Base-by-base conservation (phyloP, 2,888 invertebrate species). In the Sarcophaga variegata region DNA sequence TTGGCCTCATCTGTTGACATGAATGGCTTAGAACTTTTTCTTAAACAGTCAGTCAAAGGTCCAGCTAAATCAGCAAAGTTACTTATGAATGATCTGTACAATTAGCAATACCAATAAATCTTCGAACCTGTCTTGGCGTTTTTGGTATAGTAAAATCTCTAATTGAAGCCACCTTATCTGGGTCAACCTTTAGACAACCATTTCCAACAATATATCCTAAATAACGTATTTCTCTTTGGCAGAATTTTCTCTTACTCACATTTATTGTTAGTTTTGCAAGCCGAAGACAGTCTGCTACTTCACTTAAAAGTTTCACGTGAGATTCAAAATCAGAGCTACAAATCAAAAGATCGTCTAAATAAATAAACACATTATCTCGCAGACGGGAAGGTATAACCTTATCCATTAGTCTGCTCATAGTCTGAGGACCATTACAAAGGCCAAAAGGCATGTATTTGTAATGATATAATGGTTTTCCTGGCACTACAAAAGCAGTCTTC, bases 61-160 rank as follows among this genome's bases (percentile, higher is more conserved):
- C 22, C 22, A 22, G 22, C 22, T 22, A 22, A 22, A 22, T 22
- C 22, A 22, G 10, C 83, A 69, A 49, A 74, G 22, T 45, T 59
- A 27, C 20, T 69, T 79, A 4, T 69, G 60, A 3, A 20, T 71
- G 71, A 20, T 78, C 5, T 74, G 79, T 8, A 54, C 83, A 86
- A 12, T 77, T 77, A 1, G 77, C 77, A 77, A 85, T 81, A 6
- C 81, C 83, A 4, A 87, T 37, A 63, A 83, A 84, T n/a, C 75
- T 60, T 25, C 81, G 59, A 6, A 81, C 25, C 37, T 87, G 81
- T 12, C 64, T 62, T 5, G 78, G n/a, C 1, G 81, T 76, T 45
- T 62, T 81, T 11, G 87, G 84, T n/a, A 62, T 20, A 4, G 83
- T 47, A 66, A 71, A 83, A 37, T 59, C 59, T 8, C 27, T 71